Evolutionary conservation across 2,797 vertebrate species (phyloP).

Genomic region (Lophotriccus pileatus): DNA sequence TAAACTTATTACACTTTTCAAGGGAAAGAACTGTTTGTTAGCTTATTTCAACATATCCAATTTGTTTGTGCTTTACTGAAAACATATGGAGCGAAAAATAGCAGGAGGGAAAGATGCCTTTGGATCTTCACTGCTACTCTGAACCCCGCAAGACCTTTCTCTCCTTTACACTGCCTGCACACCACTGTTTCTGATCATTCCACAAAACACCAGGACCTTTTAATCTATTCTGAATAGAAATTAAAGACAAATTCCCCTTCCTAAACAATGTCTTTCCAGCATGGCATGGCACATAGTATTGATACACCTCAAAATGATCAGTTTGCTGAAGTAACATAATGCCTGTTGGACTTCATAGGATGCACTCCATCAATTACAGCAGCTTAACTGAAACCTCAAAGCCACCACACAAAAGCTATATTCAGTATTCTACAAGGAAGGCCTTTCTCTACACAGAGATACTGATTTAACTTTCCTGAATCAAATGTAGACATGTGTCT

Average conservation of each 20-base stretch:
- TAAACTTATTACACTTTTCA: neutral
- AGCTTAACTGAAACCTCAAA: neutral
- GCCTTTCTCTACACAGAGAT: neutral
- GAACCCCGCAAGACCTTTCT: fast-evolving
- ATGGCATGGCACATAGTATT: neutral
- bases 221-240: neutral
- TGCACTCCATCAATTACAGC: neutral
- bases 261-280: neutral
- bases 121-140: neutral
- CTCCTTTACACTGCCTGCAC: neutral
- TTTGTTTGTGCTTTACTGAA: neutral
- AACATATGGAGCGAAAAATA: neutral
- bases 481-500: neutral
- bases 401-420: neutral
- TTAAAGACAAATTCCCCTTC: neutral
- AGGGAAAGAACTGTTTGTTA: neutral
- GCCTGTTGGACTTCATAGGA: neutral
- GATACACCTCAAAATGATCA: neutral
- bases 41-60: neutral
- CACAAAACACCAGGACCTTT: neutral
- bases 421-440: neutral
- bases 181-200: neutral
- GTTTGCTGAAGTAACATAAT: neutral
- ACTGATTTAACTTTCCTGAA: neutral
- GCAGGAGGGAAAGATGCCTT: neutral